Conservation (phyloP, 2,113 vertebrate species). For the Eulemur rufifrons region DNA sequence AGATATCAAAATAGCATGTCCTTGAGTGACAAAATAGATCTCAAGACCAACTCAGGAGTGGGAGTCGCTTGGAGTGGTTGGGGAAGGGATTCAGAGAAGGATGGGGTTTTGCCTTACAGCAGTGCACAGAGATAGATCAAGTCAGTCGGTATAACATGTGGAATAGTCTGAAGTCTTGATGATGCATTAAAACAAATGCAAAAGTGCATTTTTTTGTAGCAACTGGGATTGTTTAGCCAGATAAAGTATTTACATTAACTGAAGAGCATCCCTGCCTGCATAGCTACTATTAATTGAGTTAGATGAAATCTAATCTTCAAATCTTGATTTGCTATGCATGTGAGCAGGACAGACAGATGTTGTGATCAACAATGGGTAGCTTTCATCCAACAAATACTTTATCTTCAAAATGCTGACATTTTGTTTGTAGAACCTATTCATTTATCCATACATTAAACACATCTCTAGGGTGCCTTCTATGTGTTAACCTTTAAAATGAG, state of each 20-base stretch:
- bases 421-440: neutral
- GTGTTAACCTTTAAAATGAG: neutral
- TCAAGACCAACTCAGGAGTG: neutral
- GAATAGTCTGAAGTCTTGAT: neutral
- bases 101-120: neutral
- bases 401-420: neutral
- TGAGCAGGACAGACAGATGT: neutral
- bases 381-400: neutral
- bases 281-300: constrained; percentile 79
- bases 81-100: neutral
- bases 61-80: neutral
- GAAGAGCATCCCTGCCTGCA: constrained; percentile 18
- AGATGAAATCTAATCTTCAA: constrained; percentile 73
- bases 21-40: neutral
- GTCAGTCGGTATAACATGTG: neutral
- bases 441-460: neutral
- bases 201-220: constrained; percentile 57
- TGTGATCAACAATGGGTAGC: neutral
- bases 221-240: constrained; percentile 79
- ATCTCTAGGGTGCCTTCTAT: neutral
- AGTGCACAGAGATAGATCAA: neutral
- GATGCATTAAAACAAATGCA: neutral
- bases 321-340: constrained; percentile 61
- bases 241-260: constrained; percentile 77
- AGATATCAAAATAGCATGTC: neutral